These are phyloP conservation scores for Carcina quercana DNA, from an alignment of 2,888 invertebrate species.

Conservation along the genomic window DNA sequence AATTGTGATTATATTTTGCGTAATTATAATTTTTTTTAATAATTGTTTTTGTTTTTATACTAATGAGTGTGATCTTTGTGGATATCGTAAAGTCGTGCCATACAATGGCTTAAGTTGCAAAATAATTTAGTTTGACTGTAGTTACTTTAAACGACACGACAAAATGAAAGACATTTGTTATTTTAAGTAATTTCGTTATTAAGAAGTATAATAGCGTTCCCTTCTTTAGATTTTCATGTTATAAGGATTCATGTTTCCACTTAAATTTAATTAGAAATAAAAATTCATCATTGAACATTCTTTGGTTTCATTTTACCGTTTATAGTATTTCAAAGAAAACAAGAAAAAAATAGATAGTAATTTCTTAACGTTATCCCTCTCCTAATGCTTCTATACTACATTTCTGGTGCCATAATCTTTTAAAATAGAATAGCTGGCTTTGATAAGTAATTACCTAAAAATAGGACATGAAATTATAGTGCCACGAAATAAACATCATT, in stretches of 20 bases:
- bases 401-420: too few species aligned
- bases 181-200: constrained; percentile 69
- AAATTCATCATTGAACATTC: constrained; percentile 63
- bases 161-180: constrained; percentile 67
- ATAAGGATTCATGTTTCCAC: constrained; percentile 74
- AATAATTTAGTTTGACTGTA: constrained; percentile 11
- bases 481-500: too few species aligned
- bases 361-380: too few species aligned
- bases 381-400: too few species aligned
- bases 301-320: constrained; percentile 52
- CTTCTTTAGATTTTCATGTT: constrained; percentile 74
- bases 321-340: too few species aligned
- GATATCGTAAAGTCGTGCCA: constrained; percentile 41
- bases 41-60: constrained; percentile 17
- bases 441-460: too few species aligned
- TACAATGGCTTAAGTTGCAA: constrained; percentile 31
- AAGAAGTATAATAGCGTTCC: constrained; percentile 70
- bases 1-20: constrained; percentile 32
- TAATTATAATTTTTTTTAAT: constrained; percentile 22
- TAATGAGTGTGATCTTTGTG: constrained; percentile 30
- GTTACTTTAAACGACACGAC: constrained; percentile 42
- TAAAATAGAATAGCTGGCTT: too few species aligned
- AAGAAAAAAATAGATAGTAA: too few species aligned
- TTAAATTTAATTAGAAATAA: constrained; percentile 71
- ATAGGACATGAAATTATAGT: too few species aligned